Evolutionary conservation across 2,888 invertebrate species (phyloP).

Genomic region (Eristalis arbustorum): DNA sequence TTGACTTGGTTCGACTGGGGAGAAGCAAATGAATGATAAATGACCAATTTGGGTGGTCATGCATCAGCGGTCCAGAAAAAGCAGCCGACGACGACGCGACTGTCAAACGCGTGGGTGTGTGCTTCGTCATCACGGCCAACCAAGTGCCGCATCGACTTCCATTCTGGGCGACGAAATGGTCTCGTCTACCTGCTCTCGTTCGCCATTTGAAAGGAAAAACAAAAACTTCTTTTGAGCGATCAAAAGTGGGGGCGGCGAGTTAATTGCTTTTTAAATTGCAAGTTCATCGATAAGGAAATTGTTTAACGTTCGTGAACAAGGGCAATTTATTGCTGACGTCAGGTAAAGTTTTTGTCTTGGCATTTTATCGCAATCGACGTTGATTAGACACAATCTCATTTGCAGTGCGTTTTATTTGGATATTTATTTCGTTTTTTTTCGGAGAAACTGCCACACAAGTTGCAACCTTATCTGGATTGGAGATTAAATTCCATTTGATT

Average conservation of each 20-base stretch:
- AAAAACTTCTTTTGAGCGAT: background rate
- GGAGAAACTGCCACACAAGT: background rate
- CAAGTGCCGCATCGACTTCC: conserved; percentile 20
- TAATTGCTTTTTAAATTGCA: conserved; percentile 51
- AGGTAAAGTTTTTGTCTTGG: background rate
- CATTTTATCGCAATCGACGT: background rate
- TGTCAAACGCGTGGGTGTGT: conserved; percentile 32
- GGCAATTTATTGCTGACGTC: conserved; percentile 30
- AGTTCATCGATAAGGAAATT: conserved; percentile 41
- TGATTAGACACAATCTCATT: conserved; percentile 48
- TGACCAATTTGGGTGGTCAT: conserved; percentile 60
- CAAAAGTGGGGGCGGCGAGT: background rate
- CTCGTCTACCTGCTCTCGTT: background rate
- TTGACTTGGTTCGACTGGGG: conserved; percentile 10
- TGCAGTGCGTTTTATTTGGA: background rate
- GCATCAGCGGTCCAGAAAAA: conserved; percentile 19
- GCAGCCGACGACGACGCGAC: background rate
- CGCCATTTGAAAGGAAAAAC: background rate
- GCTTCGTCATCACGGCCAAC: conserved; percentile 23
- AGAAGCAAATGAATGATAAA: conserved; percentile 36
- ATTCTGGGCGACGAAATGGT: background rate
- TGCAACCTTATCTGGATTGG: background rate
- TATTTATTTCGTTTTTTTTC: background rate
- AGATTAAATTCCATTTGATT: background rate
- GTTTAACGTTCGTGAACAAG: conserved; percentile 42